Evolutionary conservation across 1,140 invertebrate genomes (phyloP), one percentile per base, ranked within the genome.

Genomic region (Drosophila erecta): DNA sequence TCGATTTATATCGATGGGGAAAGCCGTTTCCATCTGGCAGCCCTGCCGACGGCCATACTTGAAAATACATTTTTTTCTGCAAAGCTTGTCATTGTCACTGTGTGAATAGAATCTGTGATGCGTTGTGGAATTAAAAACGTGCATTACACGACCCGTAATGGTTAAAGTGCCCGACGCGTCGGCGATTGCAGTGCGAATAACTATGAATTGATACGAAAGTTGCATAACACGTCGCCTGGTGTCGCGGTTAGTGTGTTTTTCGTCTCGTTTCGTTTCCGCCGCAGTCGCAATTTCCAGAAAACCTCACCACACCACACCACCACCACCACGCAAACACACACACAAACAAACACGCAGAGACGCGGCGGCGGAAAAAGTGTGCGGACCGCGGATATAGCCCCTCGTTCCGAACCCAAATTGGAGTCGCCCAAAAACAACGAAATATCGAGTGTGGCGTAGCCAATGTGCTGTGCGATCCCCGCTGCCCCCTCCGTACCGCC

Each of bases 231-330:
- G 76, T 79, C 58, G 81, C 69, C 69, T 74, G 77, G 75, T 74
- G 81, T 66, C 49, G 49, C 49, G 49, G 65, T 72, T 64, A 80
- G 79, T 79, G 75, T 69, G 53, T 56, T 58, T 56, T 33, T 76
- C 55, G 59, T 73, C 67, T 71, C 60, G 74, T 53, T 53, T 51
- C 53, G 53, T 72, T 54, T 70, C 56, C 67, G 47, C 60, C 70
- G 77, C 72, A 60, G 70, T 76, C 77, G 78, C 71, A 87, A 76
- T 86, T 86, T 87, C 81, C 83, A 86, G 81, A 86, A 86, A 84
- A 85, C 61, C 62, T 78, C 67, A 80, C 80, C 70, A 85, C 80
- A 83, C 61, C 46, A 49, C 14, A 46, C 43, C 43, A 46, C 20
- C 43, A 24, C 11, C 46, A 49, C 24, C 69, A 66, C 61, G 66